phyloP scores from a whole-genome alignment of 2,113 vertebrate species.

The Leptocoma aspasia region DNA sequence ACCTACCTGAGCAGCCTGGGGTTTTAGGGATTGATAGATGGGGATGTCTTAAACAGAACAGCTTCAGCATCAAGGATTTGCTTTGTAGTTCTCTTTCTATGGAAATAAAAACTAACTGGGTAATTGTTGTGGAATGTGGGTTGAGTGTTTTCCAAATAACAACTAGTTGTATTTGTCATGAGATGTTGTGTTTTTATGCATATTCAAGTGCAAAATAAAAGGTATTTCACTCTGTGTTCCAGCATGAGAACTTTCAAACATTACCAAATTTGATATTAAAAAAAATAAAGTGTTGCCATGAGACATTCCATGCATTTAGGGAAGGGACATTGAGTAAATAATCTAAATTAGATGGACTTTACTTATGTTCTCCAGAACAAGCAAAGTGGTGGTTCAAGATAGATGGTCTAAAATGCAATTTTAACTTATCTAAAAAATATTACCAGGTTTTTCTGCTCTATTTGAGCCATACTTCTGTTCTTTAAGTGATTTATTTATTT shows the following conservation, averaged over 20 bases:
- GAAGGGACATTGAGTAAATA: background rate
- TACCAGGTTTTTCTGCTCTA: background rate
- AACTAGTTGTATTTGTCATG: background rate
- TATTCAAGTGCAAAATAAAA: background rate
- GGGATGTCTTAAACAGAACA: background rate
- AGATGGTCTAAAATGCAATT: background rate
- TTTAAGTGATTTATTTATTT: background rate
- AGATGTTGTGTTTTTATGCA: background rate
- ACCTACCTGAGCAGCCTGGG: background rate
- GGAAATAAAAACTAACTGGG: background rate
- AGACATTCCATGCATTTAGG: background rate
- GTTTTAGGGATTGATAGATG: background rate
- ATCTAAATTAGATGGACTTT: background rate
- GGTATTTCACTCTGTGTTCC: background rate
- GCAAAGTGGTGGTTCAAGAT: accelerated
- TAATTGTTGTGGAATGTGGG: background rate
- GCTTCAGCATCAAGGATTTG: background rate
- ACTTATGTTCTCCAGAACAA: background rate
- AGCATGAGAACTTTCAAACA: background rate
- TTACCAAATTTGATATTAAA: background rate
- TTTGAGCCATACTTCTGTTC: background rate
- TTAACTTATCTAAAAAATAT: background rate
- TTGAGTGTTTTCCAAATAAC: background rate
- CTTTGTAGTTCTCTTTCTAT: background rate
- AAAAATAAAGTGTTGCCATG: background rate